phyloP scores from a whole-genome alignment of 2,888 invertebrate species.

The Drosophila helvetica region DNA sequence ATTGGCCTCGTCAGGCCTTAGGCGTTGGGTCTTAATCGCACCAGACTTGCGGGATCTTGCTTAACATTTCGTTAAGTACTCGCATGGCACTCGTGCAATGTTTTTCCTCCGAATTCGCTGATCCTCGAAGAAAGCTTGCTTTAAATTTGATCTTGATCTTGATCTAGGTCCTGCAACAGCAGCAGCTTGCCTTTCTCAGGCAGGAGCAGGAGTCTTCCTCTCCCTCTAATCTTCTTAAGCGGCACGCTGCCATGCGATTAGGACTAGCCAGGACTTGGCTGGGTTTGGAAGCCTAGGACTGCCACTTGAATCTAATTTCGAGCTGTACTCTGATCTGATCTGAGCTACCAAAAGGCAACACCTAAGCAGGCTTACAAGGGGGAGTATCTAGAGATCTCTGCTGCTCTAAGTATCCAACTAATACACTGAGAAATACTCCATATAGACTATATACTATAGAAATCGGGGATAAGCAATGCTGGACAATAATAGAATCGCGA shows the following conservation, averaged over 20 bases:
- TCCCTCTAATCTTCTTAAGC: slow-evolving; percentile 67
- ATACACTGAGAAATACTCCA: no score
- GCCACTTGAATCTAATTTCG: slow-evolving; percentile 70
- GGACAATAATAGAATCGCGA: no score
- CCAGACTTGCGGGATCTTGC: slow-evolving; percentile 77
- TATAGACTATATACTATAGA: no score
- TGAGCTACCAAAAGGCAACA: slow-evolving; percentile 57
- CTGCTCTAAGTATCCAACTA: background rate
- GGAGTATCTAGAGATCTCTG: background rate
- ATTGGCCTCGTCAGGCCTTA: slow-evolving; percentile 39
- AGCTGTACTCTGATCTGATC: slow-evolving; percentile 23
- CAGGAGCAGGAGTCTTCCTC: slow-evolving; percentile 1
- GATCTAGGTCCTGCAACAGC: slow-evolving; percentile 11
- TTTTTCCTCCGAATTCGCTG: slow-evolving; percentile 62
- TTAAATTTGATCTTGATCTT: slow-evolving; percentile 59
- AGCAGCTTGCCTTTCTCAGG: slow-evolving; percentile 35
- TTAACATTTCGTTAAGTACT: slow-evolving; percentile 72
- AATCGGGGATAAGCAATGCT: no score
- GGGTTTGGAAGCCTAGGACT: slow-evolving; percentile 17
- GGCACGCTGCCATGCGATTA: slow-evolving; percentile 65
- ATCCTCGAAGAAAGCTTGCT: slow-evolving; percentile 67
- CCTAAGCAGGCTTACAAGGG: slow-evolving; percentile 54
- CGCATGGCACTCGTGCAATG: slow-evolving; percentile 27
- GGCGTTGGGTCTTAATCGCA: slow-evolving; percentile 70
- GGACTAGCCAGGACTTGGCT: slow-evolving; percentile 31